Evolutionary conservation across 2,113 vertebrate genomes (phyloP), one percentile per base, ranked within the genome.

Genomic region (Pteronura brasiliensis): DNA sequence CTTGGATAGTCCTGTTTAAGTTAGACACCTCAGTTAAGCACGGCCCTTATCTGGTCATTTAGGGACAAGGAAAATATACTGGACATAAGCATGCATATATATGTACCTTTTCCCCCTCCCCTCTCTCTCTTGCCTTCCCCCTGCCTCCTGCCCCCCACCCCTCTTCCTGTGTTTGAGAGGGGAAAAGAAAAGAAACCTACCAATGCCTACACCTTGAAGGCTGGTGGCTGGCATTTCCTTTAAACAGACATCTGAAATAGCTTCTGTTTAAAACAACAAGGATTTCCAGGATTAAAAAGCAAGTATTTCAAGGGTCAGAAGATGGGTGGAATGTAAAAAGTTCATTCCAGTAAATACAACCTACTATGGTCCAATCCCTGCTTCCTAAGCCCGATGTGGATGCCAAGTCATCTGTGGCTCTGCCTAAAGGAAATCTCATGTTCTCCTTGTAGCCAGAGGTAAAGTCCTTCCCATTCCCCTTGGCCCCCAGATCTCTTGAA

Each of bases 241-340:
- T 90, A 88, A 90, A 86, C 34, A 90, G 67, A 82, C 71, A 83
- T 72, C 39, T 88, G 77, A 97, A 93, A 84, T 83, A 93, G 23
- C 55, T 74, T 93, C 81, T 44, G 11, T 13, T 88, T 42, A 52
- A 93, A 89, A 59, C 12, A 72, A 61, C 42, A 59, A 63, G 17
- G 34, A n/a, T 57, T 82, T 63, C 61, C 88, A 88, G 25, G 80
- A 92, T 55, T 89, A 81, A 89, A 96, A 92, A 88, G n/a, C 31
- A 88, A 85, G 15, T 21, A 95, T 39, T 74, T 91, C 71, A 97
- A 95, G 47, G 55, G n/a, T 61, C 76, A 61, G 17, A 57, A 49
- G 29, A 83, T 44, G 21, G 39, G 69, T 44, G 57, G 59, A 93
- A 82, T 69, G 14, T 61, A 69, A 92, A 27, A 86, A 72, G 39